Evolutionary conservation across 2,888 invertebrate species (phyloP), one percentile per base, ranked within the genome.

Genomic region (Oscheius myriophilus): DNA sequence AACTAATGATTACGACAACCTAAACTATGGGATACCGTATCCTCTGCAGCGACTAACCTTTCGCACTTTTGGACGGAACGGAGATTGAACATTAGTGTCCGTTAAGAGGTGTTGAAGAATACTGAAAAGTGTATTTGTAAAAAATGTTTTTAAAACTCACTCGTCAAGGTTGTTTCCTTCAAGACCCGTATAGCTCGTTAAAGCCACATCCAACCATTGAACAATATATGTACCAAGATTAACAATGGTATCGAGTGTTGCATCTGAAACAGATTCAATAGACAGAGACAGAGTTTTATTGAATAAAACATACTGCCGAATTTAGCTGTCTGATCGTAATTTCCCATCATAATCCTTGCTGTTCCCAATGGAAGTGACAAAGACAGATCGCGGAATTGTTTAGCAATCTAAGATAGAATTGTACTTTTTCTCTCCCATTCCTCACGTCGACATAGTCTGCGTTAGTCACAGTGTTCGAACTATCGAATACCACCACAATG

Each of bases 111-210:
- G 49, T 33, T 42, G 42, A 3, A 61, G 43, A 7, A 66, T 39
- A 18, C 59, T 70, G 52, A 57, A 65, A 3, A 42, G 26, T 1
- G 18, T 41, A 21, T n/a, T 51, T 52, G 18, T 3, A 43, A 9
- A 6, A 33, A 12, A 23, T n/a, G 23, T 9, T 18, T 21, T 42
- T 11, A 45, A 43, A 54, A 33, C 57, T 62, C 21, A 76, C 76
- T 66, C 67, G 65, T 75, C 66, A 49, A 77, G 69, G 42, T 77
- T 77, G 63, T 77, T 77, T 69, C 77, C 77, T 26, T 65, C 63
- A 12, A 67, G 54, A 33, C 73, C 75, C 4, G 77, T 77, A 54
- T 77, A 75, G n/a, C 63, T 53, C 7, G 41, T 43, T 16, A 63
- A n/a, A 16, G 25, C 14, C 12, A 63, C 7, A 14, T 63, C 53